Percentiles rank a stretch among this genome's conserved stretches.
These are phyloP conservation scores for Ectropis grisescens DNA, from an alignment of 1,140 invertebrate species.

Conservation along the genomic window DNA sequence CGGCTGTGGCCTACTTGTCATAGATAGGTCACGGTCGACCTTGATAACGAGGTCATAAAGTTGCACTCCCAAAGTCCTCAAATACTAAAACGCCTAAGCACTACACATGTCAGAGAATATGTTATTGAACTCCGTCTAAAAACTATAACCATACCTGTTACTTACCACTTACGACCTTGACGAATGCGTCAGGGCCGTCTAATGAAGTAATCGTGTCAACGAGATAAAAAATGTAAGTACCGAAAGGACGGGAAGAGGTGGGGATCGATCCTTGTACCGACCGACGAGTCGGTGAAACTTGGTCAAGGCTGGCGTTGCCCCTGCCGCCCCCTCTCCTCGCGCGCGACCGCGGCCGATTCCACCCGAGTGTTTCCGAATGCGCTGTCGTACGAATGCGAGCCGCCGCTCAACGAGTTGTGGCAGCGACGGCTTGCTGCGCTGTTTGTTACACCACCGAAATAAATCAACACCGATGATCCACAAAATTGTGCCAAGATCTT, in stretches of 20 bases:
- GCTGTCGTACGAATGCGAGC: slow-evolving; percentile 44
- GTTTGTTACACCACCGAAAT: slow-evolving; percentile 58
- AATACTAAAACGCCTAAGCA: too few relatives aligned
- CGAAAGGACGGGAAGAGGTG: slow-evolving; percentile 65
- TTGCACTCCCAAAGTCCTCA: too few relatives aligned
- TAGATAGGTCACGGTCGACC: slow-evolving; percentile 60
- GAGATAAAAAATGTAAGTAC: slow-evolving; percentile 58
- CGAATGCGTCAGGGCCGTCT: slow-evolving; percentile 32
- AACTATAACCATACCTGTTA: too few relatives aligned
- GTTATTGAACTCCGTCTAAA: too few relatives aligned
- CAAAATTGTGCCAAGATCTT: slow-evolving; percentile 61
- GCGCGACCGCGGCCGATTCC: slow-evolving; percentile 25
- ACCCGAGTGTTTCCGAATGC: slow-evolving; percentile 41
- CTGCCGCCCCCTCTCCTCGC: slow-evolving; percentile 19
- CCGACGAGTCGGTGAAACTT: slow-evolving; percentile 64
- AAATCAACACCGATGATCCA: slow-evolving; percentile 58
- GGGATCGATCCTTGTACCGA: slow-evolving; percentile 62
- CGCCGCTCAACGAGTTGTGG: too few relatives aligned
- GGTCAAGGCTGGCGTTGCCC: slow-evolving; percentile 55
- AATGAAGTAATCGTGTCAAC: slow-evolving; percentile 58
- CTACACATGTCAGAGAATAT: too few relatives aligned
- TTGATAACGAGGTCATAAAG: slow-evolving; percentile 24
- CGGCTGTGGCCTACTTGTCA: slow-evolving; percentile 38
- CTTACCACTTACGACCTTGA: slow-evolving; percentile 45
- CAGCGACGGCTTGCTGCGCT: slow-evolving; percentile 26